Evolutionary conservation across 1,140 invertebrate species (phyloP), one percentile per base, ranked within the genome.

Genomic region (Saccostrea cuccullata): DNA sequence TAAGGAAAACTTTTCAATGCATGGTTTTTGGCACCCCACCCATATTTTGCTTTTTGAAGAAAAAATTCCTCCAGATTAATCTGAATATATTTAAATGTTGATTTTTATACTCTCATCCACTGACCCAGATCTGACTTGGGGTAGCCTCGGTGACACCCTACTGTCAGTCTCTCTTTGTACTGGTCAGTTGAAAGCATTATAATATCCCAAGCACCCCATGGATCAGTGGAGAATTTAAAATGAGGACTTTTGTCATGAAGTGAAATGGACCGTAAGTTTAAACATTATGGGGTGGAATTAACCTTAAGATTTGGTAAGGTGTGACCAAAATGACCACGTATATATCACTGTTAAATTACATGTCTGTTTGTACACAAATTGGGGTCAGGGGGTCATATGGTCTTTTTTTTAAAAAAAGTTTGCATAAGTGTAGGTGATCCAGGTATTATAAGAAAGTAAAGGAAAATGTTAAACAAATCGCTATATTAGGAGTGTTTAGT

Each of bases 301-400:
- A 77, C 70, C 70, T 77, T 17, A 77, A 77, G 23, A 12, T 26
- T 77, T 3, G 26, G 23, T 77, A 11, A 77, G 15, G 26, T 26
- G 70, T 77, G 70, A 77, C 70, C 30, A 30, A 77, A 77, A 77
- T 77, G 70, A 77, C 70, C 70, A 77, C 11, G 26, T 77, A 30
- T 20, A 73, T 9, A 30, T 73, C 20, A 73, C 47, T 17, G 20
- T 60, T 15, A 60, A 60, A 60, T 17, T 77, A 77, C 70, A 23
- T 36, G 30, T 36, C 26, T 15, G 30, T 5, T 73, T 26, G 26
- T 13, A 77, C 70, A 73, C 13, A 77, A 36, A 12, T 13, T 17
- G 13, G 15, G 70, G 23, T 77, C 70, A 30, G 30, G 26, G 11
- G 70, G 26, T 77, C 70, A 77, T 12, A 26, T 15, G 30, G 9